Percentiles rank a stretch among this genome's conserved stretches.
Evolutionary conservation across 2,888 invertebrate species (phyloP).

Genomic region (Nematopogon swammerdamellus): DNA sequence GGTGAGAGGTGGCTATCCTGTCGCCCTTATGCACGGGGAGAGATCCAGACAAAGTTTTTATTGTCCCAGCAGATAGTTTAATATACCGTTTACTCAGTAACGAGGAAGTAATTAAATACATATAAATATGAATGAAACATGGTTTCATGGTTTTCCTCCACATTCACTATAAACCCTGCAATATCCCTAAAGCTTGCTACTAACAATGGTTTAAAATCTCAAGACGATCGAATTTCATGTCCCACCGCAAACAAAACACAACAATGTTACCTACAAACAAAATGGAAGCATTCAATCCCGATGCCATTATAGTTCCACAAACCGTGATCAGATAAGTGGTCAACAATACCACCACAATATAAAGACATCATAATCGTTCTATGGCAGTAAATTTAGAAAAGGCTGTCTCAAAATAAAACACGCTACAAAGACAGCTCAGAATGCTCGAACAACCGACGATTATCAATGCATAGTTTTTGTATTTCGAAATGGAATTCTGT

Average conservation of each 20-base stretch:
- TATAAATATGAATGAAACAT: too few species aligned
- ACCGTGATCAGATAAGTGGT: slow-evolving; percentile 46
- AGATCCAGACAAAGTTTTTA: too few species aligned
- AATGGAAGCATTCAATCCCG: not conserved
- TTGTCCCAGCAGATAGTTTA: too few species aligned
- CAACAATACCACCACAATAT: slow-evolving; percentile 41
- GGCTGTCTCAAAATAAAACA: slow-evolving; percentile 39
- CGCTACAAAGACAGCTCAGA: slow-evolving; percentile 28
- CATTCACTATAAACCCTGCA: too few species aligned
- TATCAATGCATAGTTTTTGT: not conserved
- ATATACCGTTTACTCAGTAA: too few species aligned
- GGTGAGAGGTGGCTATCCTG: too few species aligned
- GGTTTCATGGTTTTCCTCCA: too few species aligned
- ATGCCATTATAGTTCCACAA: not conserved
- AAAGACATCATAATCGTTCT: slow-evolving; percentile 54
- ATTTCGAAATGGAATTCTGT: slow-evolving; percentile 8
- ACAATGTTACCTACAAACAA: not conserved
- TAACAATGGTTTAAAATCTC: not conserved
- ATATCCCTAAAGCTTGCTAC: too few species aligned
- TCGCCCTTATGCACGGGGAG: too few species aligned
- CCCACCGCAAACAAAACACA: not conserved
- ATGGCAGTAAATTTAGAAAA: slow-evolving; percentile 48
- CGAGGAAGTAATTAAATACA: too few species aligned
- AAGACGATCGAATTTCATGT: not conserved
- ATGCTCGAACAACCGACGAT: not conserved